phyloP scores from a whole-genome alignment of 2,113 vertebrate species.

The Sakesphorus luctuosus region DNA sequence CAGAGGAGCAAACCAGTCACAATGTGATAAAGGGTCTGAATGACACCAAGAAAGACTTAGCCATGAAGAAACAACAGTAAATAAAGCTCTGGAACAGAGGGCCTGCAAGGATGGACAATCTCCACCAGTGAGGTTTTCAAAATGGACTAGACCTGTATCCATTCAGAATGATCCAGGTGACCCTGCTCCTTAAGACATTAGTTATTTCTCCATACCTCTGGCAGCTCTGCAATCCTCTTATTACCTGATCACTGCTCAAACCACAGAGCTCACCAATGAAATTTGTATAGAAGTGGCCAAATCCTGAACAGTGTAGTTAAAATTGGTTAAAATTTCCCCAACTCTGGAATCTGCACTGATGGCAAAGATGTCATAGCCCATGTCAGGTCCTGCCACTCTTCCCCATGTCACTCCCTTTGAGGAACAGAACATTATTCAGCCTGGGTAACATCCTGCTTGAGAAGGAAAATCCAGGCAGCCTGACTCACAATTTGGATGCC shows the following conservation, averaged over 20 bases:
- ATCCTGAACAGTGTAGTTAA: neutral
- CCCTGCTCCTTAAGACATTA: neutral
- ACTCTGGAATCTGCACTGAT: neutral
- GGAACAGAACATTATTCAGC: neutral
- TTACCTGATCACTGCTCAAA: neutral
- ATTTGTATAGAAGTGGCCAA: neutral
- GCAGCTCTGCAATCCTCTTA: neutral
- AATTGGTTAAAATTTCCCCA: neutral
- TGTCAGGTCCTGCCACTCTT: neutral
- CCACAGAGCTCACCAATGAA: fast-evolving
- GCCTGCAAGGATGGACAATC: neutral
- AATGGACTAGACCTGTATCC: neutral
- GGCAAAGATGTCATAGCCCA: neutral
- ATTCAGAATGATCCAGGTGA: neutral
- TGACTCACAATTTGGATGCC: neutral
- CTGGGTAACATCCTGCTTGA: neutral
- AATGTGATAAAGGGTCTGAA: neutral
- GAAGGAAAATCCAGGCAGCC: neutral
- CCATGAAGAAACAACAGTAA: neutral
- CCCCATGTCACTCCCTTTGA: neutral
- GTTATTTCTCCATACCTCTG: neutral
- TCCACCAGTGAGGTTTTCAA: neutral
- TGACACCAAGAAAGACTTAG: neutral
- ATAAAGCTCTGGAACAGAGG: neutral
- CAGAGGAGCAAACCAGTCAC: neutral